Base-by-base conservation (phyloP, 2,888 invertebrate species). In the Prosapia bicincta region DNA sequence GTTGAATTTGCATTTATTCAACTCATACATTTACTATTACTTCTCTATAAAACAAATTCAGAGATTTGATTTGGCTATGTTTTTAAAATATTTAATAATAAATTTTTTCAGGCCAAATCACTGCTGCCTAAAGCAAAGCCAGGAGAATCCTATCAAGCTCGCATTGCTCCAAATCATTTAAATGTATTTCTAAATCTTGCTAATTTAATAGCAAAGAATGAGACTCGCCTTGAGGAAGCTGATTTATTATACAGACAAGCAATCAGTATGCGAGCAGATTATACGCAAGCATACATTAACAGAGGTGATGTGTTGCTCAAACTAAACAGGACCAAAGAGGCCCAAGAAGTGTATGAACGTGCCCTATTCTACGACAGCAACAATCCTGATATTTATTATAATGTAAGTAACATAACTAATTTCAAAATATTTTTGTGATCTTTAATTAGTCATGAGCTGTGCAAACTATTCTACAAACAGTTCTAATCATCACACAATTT, bases 231-330 rank as follows among this genome's bases (percentile, higher is more conserved):
- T 74, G 95, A 96, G 85, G 98, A 98, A 85, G 98, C 98, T 0
- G 98, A 98, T 85, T 89, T 95, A 88, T 85, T 98, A 69, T 97
- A 98, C 83, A 88, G 96, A 77, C 97, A 97, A 85, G 98, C 98
- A 13, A 98, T 98, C 80, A 96, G 97, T 83, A 98, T 98, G 98
- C 88, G 98, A 80, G 92, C 97, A 0, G 98, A 98, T 87, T 97
- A 97, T 84, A 92, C 96, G 0, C 95, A 97, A 85, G 98, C 98
- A 9, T 98, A 98, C 84, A 98, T 98, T 81, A 98, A 98, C 86
- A 90, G 98, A 75, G 98, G 98, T 0, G 98, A 98, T 86, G 95
- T 98, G 83, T 88, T 98, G 80, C 95, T 98, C 85, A 97, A 96
- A 86, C 86, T 98, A 82, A 97, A 97, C 86, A 92, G 97, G 81